Base-by-base conservation (phyloP, 2,888 invertebrate genomes). In the Labia minor region DNA sequence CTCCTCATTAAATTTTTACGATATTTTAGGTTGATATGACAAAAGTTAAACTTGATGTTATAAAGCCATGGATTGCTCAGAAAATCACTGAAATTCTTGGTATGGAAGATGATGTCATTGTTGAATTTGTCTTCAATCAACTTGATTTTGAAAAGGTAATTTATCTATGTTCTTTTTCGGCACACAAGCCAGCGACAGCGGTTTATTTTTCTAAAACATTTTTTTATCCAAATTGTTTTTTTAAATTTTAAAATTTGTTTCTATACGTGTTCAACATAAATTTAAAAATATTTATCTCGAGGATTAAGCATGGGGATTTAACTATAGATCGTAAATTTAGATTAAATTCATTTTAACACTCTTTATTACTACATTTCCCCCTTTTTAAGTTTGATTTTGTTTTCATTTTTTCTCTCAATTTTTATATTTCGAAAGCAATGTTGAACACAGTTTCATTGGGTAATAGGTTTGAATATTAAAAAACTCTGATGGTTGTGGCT, bases 31-130 rank as follows among this genome's bases (percentile, higher is more conserved):
- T 99, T 78, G 97, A 99, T 78, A 95, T 98, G 94, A 88, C 90
- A 66, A 97, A 97, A 81, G 94, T 99, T 68, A 98, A 99, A 78
- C 81, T 99, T 74, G 97, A 99, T 76, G 93, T 95, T 62, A 84
- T 99, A 74, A 96, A 98, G 76, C 99, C 99, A 71, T 99, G 99
- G 99, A 99, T 99, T 76, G 92, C 95, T 21, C 89, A 92, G 77
- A 92, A 95, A 79, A 89, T 99, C 68, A 97, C 95, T 1, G 95
- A 97, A 76, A 88, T 98, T 69, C 84, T 99, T 66, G 94, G 95
- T 73, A 92, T 97, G 79, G 99, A 99, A 80, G 99, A 99, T 78
- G 99, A 99, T 79, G 99, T 99, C 61, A 90, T 99, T 72, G 92
- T 96, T 71, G 97, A 98, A 79, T 99, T 95, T 84, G 95, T 99